Evolutionary conservation across 1,140 invertebrate species (phyloP), one percentile per base, ranked within the genome.

Genomic region (Micrasema minimum): DNA sequence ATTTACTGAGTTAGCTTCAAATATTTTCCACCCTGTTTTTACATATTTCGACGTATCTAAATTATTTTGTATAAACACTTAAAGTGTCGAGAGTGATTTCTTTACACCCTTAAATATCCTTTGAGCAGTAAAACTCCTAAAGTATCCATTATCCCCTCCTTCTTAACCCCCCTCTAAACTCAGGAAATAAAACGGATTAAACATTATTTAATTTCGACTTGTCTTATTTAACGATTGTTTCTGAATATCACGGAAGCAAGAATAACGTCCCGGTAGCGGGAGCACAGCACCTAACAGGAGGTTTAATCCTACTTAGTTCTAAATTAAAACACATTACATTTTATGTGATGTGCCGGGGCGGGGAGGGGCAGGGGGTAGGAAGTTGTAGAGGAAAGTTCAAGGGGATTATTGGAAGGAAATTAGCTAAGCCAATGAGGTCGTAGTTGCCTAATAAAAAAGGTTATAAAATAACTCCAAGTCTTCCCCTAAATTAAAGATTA

Each of bases 321-420:
- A 67, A 67, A 67, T 67, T 67, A 67, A 67, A 67, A 67, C 48
- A 67, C 65, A 67, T 67, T 67, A 55, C 65, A 67, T 67, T 67
- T 67, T 67, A 67, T 67, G 57, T 62, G 57, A 62, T 43, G 57
- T 41, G 37, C 57, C 22, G 12, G 59, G 41, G 59, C 11, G 45
- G 14, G 43, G 18, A 12, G 11, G 10, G 53, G 45, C 11, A 16
- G 14, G 46, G 46, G 12, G 26, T 20, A 48, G 5, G 26, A 11
- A 4, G 18, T 6, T 14, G 59, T 14, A 48, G n/a, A 31, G n/a
- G 26, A 31, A 7, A 31, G 26, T 31, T 31, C 26, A 10, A 37
- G 31, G 41, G 68, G 59, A 50, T 71, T 61, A 71, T 71, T 71
- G 61, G 69, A 71, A 55, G 61, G 50, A 71, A 71, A 71, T 71